Evolutionary conservation across 2,888 invertebrate genomes (phyloP).

Genomic region (Trypoxylon attenuatum): DNA sequence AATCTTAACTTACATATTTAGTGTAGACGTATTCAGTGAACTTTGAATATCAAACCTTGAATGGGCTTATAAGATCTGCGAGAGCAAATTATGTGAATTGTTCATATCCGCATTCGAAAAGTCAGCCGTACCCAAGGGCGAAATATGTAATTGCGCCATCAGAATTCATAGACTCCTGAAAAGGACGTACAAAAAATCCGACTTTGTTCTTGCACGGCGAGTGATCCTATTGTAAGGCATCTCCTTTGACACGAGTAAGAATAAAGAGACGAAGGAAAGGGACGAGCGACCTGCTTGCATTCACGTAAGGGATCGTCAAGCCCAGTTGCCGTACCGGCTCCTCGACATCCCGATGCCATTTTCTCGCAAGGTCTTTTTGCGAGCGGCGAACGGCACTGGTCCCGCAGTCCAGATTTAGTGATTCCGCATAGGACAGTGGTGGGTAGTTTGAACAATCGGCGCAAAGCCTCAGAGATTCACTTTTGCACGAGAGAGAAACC

Average conservation of each 20-base stretch:
- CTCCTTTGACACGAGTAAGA: constrained; percentile 21
- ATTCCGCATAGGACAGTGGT: constrained; percentile 42
- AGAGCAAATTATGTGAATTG: no score
- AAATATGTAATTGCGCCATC: not conserved
- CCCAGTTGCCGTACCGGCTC: constrained; percentile 11
- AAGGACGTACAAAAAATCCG: constrained; percentile 1
- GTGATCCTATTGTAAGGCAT: constrained; percentile 17
- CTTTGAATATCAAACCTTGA: no score
- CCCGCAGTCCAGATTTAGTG: no score
- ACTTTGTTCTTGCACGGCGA: constrained; percentile 3
- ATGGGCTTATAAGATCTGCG: no score
- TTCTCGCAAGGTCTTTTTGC: no score
- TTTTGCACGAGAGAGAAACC: constrained; percentile 30
- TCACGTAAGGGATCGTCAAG: constrained; percentile 28
- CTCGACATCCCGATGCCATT: constrained; percentile 20
- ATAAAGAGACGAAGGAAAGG: constrained; percentile 1
- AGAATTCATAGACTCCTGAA: not conserved
- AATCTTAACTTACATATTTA: no score
- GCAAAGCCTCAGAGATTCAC: no score
- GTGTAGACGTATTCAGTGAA: no score
- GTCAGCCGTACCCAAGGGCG: not conserved
- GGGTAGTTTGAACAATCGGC: constrained; percentile 31
- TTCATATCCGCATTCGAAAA: not conserved
- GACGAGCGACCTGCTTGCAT: constrained; percentile 12
- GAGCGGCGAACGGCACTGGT: no score